A percentile compares a stretch with the other conserved stretches of the same genome.
These are phyloP conservation scores for Andrena bucephala DNA, from an alignment of 2,888 invertebrate species.

Conservation along the genomic window DNA sequence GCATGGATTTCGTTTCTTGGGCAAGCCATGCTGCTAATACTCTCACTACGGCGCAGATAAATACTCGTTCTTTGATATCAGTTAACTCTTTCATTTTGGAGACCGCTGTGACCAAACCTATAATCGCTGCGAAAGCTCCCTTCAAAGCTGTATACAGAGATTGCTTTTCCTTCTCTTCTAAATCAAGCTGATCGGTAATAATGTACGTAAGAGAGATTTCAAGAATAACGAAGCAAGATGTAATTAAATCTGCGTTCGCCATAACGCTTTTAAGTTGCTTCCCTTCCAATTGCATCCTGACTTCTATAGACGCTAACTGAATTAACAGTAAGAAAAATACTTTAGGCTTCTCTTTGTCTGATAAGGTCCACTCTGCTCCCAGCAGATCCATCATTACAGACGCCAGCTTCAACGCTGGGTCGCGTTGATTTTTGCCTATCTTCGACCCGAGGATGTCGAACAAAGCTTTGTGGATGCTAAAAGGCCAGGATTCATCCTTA, in stretches of 20 bases:
- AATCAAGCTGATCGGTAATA: conserved; percentile 92
- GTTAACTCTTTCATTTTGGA: conserved; percentile 90
- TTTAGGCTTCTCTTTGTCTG: conserved; percentile 92
- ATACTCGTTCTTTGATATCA: conserved; percentile 90
- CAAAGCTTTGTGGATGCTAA: conserved; percentile 92
- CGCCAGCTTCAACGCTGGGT: conserved; percentile 94
- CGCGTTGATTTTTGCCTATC: conserved; percentile 94
- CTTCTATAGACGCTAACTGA: conserved; percentile 96
- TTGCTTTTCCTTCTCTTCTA: conserved; percentile 96
- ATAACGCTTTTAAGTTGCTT: conserved; percentile 92
- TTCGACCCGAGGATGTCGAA: conserved; percentile 94
- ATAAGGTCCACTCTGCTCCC: conserved; percentile 94
- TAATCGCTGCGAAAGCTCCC: conserved; percentile 94
- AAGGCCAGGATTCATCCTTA: conserved; percentile 92
- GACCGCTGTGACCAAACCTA: conserved; percentile 90
- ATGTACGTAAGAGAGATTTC: conserved; percentile 93
- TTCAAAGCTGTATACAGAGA: conserved; percentile 95
- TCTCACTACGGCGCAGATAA: conserved; percentile 94
- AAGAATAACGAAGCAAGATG: conserved; percentile 92
- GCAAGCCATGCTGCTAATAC: conserved; percentile 95
- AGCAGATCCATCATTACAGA: conserved; percentile 92
- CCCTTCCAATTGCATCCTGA: conserved; percentile 96
- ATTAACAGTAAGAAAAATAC: conserved; percentile 93
- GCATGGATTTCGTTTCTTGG: conserved; percentile 95
- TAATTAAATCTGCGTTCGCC: conserved; percentile 91